Evolutionary conservation across 2,888 invertebrate species (phyloP).

Genomic region (Athrips mouffetella): DNA sequence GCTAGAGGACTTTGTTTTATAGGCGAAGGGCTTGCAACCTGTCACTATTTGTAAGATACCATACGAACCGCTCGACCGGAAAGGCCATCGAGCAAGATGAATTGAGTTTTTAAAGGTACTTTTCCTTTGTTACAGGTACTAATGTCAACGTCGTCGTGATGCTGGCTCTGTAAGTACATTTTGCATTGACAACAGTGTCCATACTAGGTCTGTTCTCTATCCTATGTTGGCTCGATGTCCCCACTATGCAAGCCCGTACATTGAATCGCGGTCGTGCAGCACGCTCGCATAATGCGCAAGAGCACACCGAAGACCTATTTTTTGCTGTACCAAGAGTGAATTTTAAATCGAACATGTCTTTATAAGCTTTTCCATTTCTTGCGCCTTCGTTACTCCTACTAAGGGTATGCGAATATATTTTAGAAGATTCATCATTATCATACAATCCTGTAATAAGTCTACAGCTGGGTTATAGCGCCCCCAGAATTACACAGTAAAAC

Average conservation of each 20-base stretch:
- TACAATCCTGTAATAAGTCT: neutral
- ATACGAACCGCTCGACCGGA: too few relatives aligned
- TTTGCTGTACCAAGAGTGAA: conserved; percentile 64
- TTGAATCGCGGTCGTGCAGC: conserved; percentile 56
- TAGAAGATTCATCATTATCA: neutral
- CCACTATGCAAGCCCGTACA: conserved; percentile 1
- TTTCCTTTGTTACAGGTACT: conserved; percentile 26
- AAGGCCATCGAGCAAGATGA: too few relatives aligned
- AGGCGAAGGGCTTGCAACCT: too few relatives aligned
- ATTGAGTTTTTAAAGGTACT: neutral
- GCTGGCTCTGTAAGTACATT: conserved; percentile 27
- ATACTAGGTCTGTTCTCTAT: conserved; percentile 9
- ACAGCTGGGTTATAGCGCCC: too few relatives aligned
- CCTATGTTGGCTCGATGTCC: conserved; percentile 7
- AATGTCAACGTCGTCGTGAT: conserved; percentile 22
- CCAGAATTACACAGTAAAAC: too few relatives aligned
- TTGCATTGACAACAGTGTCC: conserved; percentile 12
- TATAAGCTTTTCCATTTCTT: conserved; percentile 59
- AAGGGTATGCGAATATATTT: conserved; percentile 20
- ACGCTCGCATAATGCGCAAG: conserved; percentile 72
- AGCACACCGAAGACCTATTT: conserved; percentile 65
- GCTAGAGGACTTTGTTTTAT: too few relatives aligned
- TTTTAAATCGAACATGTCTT: conserved; percentile 72
- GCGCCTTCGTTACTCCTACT: conserved; percentile 45
- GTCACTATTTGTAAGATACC: too few relatives aligned